phyloP scores from a whole-genome alignment of 1,140 invertebrate genomes.

The Protaetia brevitarsis region DNA sequence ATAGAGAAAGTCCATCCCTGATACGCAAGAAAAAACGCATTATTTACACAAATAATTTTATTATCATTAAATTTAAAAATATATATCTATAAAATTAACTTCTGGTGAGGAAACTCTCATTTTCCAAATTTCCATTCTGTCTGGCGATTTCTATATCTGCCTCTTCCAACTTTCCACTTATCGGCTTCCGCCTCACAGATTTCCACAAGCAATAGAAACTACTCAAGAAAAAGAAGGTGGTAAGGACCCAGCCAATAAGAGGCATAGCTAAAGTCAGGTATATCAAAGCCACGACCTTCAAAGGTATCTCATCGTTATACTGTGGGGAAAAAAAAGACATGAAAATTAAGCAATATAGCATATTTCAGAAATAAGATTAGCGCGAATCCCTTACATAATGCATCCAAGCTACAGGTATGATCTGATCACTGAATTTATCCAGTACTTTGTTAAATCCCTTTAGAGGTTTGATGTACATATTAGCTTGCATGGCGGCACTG shows the following conservation, averaged over 20 bases:
- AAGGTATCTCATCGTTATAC: not conserved
- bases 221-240: not conserved
- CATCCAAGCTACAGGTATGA: constrained; percentile 59
- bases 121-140: no score
- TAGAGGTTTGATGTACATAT: constrained; percentile 53
- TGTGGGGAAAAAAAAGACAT: not conserved
- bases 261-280: not conserved
- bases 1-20: no score
- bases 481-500: constrained; percentile 58
- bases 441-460: constrained; percentile 47
- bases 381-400: constrained; percentile 70
- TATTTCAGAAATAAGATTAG: no score
- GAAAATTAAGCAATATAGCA: not conserved
- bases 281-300: not conserved
- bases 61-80: no score
- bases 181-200: not conserved
- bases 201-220: not conserved
- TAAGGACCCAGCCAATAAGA: not conserved
- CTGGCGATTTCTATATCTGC: no score
- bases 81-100: no score
- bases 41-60: no score
- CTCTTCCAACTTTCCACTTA: not conserved
- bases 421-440: constrained; percentile 53
- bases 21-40: no score
- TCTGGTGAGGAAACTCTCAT: no score